A percentile compares a stretch with the other conserved stretches of the same genome.
Evolutionary conservation across 2,888 invertebrate genomes (phyloP).

Genomic region (Seira musarum): DNA sequence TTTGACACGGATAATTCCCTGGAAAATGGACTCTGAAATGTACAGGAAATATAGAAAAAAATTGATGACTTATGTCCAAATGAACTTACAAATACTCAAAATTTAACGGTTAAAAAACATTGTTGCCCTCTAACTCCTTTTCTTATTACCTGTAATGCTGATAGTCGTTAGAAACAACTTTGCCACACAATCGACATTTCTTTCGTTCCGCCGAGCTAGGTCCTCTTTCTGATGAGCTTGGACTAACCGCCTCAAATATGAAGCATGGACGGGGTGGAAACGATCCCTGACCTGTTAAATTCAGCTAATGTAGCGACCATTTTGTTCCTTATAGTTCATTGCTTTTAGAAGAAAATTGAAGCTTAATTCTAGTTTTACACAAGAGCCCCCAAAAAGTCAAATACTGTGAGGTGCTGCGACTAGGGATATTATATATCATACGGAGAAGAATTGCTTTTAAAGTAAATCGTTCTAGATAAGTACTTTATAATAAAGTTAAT

Average conservation of each 20-base stretch:
- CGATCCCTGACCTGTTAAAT: slow-evolving; percentile 63
- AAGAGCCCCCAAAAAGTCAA: slow-evolving; percentile 56
- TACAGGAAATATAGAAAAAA: no score
- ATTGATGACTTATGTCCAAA: no score
- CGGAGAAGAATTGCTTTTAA: no score
- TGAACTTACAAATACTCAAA: no score
- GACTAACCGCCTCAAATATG: slow-evolving; percentile 67
- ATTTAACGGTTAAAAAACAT: no score
- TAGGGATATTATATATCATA: no score
- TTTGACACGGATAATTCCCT: slow-evolving; percentile 65
- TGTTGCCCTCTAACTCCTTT: no score
- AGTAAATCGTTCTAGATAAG: no score
- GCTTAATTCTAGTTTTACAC: no score
- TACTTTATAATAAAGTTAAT: no score
- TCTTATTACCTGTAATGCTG: slow-evolving; percentile 67
- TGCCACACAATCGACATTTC: slow-evolving; percentile 71
- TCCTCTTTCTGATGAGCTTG: slow-evolving; percentile 53
- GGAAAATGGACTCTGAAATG: slow-evolving; percentile 23
- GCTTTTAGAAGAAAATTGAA: background rate
- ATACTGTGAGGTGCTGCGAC: slow-evolving; percentile 48
- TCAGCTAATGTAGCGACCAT: slow-evolving; percentile 54
- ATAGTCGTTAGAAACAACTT: slow-evolving; percentile 71
- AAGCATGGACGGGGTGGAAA: slow-evolving; percentile 68
- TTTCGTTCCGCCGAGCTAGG: slow-evolving; percentile 66
- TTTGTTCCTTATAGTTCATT: slow-evolving; percentile 38